phyloP scores from a whole-genome alignment of 1,140 invertebrate species.

The Trigoniulus corallinus region DNA sequence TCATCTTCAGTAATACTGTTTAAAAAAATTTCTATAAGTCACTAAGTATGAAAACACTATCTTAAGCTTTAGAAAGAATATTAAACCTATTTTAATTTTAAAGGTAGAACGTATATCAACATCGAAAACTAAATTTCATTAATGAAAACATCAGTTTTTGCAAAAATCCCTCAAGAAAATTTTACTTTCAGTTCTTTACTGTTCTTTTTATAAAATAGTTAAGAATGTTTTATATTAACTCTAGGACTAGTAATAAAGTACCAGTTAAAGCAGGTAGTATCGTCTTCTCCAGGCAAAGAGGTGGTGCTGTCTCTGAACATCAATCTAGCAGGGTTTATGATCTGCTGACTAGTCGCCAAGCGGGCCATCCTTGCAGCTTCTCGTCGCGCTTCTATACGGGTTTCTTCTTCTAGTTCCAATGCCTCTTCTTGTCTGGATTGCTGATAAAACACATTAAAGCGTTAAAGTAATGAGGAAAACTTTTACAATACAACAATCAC shows the following conservation, averaged over 20 bases:
- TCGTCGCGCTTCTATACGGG: conserved; percentile 1
- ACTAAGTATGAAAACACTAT: too few species aligned
- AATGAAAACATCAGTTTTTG: too few species aligned
- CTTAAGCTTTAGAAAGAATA: too few species aligned
- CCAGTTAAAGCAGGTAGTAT: not conserved
- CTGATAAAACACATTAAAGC: not conserved
- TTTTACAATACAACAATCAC: not conserved
- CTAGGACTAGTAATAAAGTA: not conserved
- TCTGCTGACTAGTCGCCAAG: conserved; percentile 4
- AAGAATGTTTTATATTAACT: not conserved
- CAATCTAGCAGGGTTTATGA: conserved; percentile 5
- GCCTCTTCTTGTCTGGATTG: conserved; percentile 1
- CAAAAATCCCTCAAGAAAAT: too few species aligned
- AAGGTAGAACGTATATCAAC: too few species aligned
- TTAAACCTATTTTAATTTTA: too few species aligned
- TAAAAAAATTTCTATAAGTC: too few species aligned
- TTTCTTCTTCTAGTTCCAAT: conserved; percentile 8
- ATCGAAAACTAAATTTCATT: too few species aligned
- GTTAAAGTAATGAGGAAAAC: not conserved
- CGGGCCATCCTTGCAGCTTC: conserved; percentile 1
- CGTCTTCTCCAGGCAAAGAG: not conserved
- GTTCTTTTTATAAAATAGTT: not conserved
- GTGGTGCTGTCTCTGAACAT: not conserved
- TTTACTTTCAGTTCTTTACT: not conserved
- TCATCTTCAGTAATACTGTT: not conserved